A percentile compares a stretch with the other conserved stretches of the same genome.
Conservation (phyloP, 2,113 vertebrate species). For the Marmota monax region DNA sequence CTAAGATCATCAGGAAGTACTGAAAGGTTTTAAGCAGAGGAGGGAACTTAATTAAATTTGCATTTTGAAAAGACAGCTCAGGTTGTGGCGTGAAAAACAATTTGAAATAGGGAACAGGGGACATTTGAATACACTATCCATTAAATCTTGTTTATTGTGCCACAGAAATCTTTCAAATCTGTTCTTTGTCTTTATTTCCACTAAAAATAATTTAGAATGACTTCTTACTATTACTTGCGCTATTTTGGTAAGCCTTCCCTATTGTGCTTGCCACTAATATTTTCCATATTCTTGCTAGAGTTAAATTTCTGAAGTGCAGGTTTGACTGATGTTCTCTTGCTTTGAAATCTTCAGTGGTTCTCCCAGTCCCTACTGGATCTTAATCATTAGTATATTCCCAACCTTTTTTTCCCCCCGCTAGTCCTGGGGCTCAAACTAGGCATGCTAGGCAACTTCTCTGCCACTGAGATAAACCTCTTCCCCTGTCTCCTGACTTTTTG, state of each 20-base stretch:
- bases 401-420: no score
- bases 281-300: background rate
- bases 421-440: no score
- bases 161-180: background rate
- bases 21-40: constrained; percentile 20
- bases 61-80: background rate
- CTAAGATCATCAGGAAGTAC: background rate
- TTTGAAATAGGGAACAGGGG: constrained; percentile 14
- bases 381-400: background rate
- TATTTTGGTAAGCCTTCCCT: background rate
- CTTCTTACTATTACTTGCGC: background rate
- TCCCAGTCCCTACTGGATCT: background rate
- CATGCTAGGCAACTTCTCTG: no score
- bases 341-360: background rate
- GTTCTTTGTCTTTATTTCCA: constrained; percentile 22
- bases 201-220: background rate
- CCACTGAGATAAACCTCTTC: background rate
- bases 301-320: constrained; percentile 42
- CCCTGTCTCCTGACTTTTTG: background rate
- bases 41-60: background rate
- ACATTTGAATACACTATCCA: background rate
- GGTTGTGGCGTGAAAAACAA: background rate
- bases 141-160: background rate
- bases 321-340: background rate
- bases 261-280: background rate